These are phyloP conservation scores for Drosophila tristis DNA, from an alignment of 1,140 invertebrate genomes.

Conservation along the genomic window DNA sequence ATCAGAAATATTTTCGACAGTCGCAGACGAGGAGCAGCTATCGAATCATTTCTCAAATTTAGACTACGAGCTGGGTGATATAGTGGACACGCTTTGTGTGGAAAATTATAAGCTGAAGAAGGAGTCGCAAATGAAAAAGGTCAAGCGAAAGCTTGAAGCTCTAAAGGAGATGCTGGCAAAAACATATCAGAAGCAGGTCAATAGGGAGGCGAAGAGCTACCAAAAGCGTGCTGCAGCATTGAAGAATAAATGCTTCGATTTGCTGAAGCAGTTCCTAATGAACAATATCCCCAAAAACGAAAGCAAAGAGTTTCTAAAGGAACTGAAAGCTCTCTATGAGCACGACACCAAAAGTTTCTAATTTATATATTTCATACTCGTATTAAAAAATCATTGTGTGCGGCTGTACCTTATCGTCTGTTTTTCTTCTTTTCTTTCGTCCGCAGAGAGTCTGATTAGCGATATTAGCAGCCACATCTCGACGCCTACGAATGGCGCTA, in stretches of 20 bases:
- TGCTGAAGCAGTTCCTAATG: slow-evolving; percentile 35
- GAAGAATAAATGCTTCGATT: slow-evolving; percentile 39
- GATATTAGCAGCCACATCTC: slow-evolving; percentile 59
- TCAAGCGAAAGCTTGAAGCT: slow-evolving; percentile 25
- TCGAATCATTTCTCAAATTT: slow-evolving; percentile 29
- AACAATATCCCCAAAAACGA: not conserved
- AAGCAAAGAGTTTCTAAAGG: slow-evolving; percentile 35
- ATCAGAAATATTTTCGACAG: slow-evolving; percentile 29
- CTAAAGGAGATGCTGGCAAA: slow-evolving; percentile 8
- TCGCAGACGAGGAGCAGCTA: slow-evolving; percentile 37
- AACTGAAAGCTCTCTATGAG: slow-evolving; percentile 43
- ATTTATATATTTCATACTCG: not conserved
- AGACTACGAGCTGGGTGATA: slow-evolving; percentile 37
- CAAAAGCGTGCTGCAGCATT: slow-evolving; percentile 1
- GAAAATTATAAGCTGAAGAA: slow-evolving; percentile 17
- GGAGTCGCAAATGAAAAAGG: not conserved
- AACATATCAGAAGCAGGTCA: slow-evolving; percentile 43
- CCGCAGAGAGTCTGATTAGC: slow-evolving; percentile 62
- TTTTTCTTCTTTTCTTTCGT: slow-evolving; percentile 6
- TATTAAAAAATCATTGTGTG: slow-evolving; percentile 11
- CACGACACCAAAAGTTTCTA: slow-evolving; percentile 14
- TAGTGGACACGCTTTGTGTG: slow-evolving; percentile 20
- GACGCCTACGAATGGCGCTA: slow-evolving; percentile 22
- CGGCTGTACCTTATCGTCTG: not conserved
- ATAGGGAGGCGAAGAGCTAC: slow-evolving; percentile 10